phyloP scores from a whole-genome alignment of 2,888 invertebrate genomes.

The Drosophila fungiperda region DNA sequence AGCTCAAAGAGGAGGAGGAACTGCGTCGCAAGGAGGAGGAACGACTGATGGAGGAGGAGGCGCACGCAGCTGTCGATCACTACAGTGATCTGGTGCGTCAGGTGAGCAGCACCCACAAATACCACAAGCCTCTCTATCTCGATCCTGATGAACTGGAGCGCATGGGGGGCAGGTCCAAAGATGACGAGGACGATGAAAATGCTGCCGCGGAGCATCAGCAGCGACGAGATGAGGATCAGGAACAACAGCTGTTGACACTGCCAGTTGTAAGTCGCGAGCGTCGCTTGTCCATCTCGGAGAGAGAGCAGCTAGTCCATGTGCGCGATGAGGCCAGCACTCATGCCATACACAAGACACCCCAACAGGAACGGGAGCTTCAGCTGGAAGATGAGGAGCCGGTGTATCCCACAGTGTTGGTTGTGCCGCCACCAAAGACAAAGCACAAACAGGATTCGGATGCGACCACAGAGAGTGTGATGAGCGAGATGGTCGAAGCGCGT shows the following conservation, averaged over 20 bases:
- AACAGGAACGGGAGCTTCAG: conserved; percentile 24
- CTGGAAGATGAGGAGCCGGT: conserved; percentile 41
- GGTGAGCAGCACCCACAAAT: conserved; percentile 86
- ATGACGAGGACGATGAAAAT: conserved; percentile 52
- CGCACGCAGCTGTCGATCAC: conserved; percentile 90
- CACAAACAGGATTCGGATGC: conserved; percentile 48
- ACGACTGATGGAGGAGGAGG: conserved; percentile 86
- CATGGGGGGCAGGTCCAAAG: conserved; percentile 85
- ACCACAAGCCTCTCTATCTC: conserved; percentile 86
- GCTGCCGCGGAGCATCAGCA: conserved; percentile 52
- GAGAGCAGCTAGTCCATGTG: conserved; percentile 82
- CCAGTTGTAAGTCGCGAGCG: conserved; percentile 72
- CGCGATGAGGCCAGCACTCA: conserved; percentile 75
- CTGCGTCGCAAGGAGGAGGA: conserved; percentile 78
- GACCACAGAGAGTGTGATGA: conserved; percentile 63
- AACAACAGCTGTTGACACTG: conserved; percentile 58
- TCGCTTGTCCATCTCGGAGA: conserved; percentile 83
- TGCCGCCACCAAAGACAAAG: conserved; percentile 50
- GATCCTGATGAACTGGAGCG: conserved; percentile 88
- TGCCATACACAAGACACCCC: conserved; percentile 67
- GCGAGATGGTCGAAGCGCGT: conserved; percentile 79
- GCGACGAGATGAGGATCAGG: conserved; percentile 67
- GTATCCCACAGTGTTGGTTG: conserved; percentile 62
- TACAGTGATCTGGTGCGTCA: conserved; percentile 92
- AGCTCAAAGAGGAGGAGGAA: conserved; percentile 81